A percentile compares a stretch with the other conserved stretches of the same genome.
Conservation (phyloP, 2,888 invertebrate species). For the Hemicrepidius hirtus region DNA sequence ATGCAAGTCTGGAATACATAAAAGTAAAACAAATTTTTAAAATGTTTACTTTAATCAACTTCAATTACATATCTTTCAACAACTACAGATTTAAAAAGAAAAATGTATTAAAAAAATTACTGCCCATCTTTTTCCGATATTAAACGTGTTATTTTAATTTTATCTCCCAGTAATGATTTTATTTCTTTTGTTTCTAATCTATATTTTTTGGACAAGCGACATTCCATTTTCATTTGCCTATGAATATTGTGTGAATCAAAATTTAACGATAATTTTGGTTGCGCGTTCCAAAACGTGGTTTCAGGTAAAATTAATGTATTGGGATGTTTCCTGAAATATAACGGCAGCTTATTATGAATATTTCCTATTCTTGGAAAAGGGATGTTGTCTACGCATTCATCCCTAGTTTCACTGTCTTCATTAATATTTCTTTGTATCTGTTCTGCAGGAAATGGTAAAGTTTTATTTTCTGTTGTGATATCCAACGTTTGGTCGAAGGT, state of each 20-base stretch:
- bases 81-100: too few species aligned
- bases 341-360: constrained; percentile 16
- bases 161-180: constrained; percentile 14
- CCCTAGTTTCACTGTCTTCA: constrained; percentile 1
- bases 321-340: constrained; percentile 11
- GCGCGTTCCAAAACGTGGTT: constrained; percentile 16
- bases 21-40: too few species aligned
- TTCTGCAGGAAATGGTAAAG: too few species aligned
- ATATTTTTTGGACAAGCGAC: constrained; percentile 13
- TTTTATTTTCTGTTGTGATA: too few species aligned
- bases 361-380: constrained; percentile 28
- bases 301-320: constrained; percentile 4
- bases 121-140: constrained; percentile 19
- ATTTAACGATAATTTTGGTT: not conserved
- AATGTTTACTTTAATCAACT: too few species aligned
- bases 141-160: constrained; percentile 33
- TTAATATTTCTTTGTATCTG: not conserved
- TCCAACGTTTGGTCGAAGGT: too few species aligned
- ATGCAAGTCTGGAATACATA: too few species aligned
- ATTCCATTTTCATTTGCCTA: not conserved
- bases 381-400: not conserved
- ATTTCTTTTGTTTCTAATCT: constrained; percentile 37
- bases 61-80: too few species aligned
- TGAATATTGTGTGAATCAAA: not conserved
- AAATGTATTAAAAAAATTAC: too few species aligned